Evolutionary conservation across 2,888 invertebrate species (phyloP).

Genomic region (Stenodera caucasica): DNA sequence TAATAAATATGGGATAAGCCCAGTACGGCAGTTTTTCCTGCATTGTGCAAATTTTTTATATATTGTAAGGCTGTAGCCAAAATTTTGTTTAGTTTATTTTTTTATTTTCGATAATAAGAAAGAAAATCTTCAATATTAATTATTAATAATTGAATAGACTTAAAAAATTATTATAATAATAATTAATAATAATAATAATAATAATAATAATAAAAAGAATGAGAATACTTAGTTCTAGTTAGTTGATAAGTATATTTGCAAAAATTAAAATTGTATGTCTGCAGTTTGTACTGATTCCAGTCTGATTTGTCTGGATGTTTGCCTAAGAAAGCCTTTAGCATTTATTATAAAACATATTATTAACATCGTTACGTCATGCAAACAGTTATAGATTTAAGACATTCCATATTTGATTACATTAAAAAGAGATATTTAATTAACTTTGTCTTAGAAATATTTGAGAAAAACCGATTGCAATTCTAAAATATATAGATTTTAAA

Average conservation of each 20-base stretch:
- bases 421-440: slow-evolving; percentile 20
- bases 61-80: slow-evolving; percentile 50
- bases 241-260: slow-evolving; percentile 50
- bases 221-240: slow-evolving; percentile 47
- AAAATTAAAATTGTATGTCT: slow-evolving; percentile 42
- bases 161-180: slow-evolving; percentile 6
- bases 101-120: slow-evolving; percentile 45
- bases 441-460: slow-evolving; percentile 45
- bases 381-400: slow-evolving; percentile 48
- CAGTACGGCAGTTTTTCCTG: slow-evolving; percentile 37
- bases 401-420: slow-evolving; percentile 48
- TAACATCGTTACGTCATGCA: slow-evolving; percentile 48
- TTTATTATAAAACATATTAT: slow-evolving; percentile 37
- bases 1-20: slow-evolving; percentile 39
- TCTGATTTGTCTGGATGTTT: slow-evolving; percentile 51
- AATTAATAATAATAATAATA: slow-evolving; percentile 28
- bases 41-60: slow-evolving; percentile 43
- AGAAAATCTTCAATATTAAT: slow-evolving; percentile 30
- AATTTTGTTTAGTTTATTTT: slow-evolving; percentile 21
- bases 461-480: slow-evolving; percentile 52
- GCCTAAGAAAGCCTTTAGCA: slow-evolving; percentile 56
- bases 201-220: slow-evolving; percentile 38
- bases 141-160: slow-evolving; percentile 30
- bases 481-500: slow-evolving; percentile 48
- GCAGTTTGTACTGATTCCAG: slow-evolving; percentile 52